Evolutionary conservation across 2,888 invertebrate species (phyloP).

Genomic region (Mimumesa dahlbomi): DNA sequence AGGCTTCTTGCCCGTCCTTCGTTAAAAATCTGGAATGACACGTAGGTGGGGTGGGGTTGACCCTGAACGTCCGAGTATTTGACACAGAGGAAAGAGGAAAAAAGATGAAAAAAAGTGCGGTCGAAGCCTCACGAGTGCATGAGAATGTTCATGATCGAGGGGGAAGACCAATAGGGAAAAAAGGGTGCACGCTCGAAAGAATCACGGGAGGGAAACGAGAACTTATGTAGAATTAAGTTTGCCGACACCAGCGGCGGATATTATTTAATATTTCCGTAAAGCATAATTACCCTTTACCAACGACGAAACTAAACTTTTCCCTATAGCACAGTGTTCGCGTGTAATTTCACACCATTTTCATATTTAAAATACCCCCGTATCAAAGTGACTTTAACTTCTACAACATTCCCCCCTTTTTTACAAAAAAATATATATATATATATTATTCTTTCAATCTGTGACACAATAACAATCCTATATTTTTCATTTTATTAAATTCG

Average conservation of each 20-base stretch:
- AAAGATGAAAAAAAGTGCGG: constrained; percentile 50
- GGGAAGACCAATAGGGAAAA: constrained; percentile 39
- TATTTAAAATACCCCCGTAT: no score
- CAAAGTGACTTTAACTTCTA: no score
- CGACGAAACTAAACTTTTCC: no score
- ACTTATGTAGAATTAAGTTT: constrained; percentile 34
- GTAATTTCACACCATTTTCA: no score
- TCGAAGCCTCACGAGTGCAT: constrained; percentile 68
- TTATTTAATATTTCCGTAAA: constrained; percentile 12
- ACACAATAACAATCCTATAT: no score
- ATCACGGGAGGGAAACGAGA: constrained; percentile 45
- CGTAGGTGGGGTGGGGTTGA: not conserved
- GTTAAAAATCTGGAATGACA: constrained; percentile 32
- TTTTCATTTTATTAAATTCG: no score
- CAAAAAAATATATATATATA: no score
- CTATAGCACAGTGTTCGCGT: no score
- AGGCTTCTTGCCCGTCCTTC: constrained; percentile 15
- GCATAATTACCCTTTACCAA: no score
- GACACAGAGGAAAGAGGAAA: constrained; percentile 8
- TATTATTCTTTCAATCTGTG: no score
- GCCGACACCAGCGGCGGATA: constrained; percentile 36
- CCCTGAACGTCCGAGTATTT: constrained; percentile 22
- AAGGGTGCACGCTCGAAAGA: constrained; percentile 29
- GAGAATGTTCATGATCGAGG: constrained; percentile 52
- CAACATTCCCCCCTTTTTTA: no score